A percentile compares a stretch with the other conserved stretches of the same genome.
Conservation (phyloP, 2,797 vertebrate genomes). For the Amazona ochrocephala region DNA sequence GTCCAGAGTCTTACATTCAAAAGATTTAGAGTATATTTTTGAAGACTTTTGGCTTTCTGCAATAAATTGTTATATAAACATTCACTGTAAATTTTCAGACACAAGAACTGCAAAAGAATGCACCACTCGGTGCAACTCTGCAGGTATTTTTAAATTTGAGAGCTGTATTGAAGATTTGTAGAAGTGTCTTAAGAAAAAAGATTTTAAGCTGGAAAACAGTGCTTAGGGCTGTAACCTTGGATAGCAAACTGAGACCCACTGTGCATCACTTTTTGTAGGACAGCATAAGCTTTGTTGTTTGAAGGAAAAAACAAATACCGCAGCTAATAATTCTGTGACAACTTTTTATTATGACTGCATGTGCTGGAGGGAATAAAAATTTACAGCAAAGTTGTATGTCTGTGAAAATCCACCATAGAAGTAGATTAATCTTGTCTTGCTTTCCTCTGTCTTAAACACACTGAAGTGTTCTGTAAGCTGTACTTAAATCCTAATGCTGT, state of each 20-base stretch:
- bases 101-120: background rate
- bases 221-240: background rate
- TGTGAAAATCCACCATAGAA: background rate
- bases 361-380: background rate
- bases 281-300: background rate
- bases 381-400: background rate
- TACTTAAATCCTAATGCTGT: background rate
- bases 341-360: background rate
- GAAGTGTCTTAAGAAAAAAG: background rate
- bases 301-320: background rate
- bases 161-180: background rate
- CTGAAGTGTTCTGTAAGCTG: background rate
- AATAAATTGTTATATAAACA: background rate
- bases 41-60: background rate
- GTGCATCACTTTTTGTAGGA: background rate
- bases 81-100: background rate
- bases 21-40: background rate
- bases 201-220: background rate
- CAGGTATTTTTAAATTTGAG: background rate
- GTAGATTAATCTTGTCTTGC: background rate
- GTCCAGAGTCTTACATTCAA: background rate
- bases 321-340: background rate
- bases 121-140: background rate
- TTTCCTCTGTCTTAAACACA: background rate
- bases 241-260: background rate